These are phyloP conservation scores for Thrips palmi DNA, from an alignment of 1,140 invertebrate genomes.

Conservation along the genomic window DNA sequence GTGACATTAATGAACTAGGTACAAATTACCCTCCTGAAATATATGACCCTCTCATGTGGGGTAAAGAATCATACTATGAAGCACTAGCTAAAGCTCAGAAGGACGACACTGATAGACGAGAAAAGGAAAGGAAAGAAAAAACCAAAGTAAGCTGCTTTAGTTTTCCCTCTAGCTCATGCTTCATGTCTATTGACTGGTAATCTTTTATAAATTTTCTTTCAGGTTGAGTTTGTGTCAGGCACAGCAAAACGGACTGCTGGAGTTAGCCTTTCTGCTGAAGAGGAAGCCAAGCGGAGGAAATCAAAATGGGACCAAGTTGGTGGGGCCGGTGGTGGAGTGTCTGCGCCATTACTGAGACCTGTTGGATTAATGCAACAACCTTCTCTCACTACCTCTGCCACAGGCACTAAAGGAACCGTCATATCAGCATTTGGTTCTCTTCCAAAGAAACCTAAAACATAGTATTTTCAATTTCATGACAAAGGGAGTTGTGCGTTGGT, in stretches of 20 bases:
- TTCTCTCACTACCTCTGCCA: constrained; percentile 53
- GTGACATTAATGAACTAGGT: constrained; percentile 85
- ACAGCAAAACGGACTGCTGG: constrained; percentile 46
- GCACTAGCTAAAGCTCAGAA: constrained; percentile 78
- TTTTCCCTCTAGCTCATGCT: too few relatives aligned
- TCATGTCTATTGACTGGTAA: too few relatives aligned
- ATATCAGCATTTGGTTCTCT: constrained; percentile 77
- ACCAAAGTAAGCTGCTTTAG: constrained; percentile 53
- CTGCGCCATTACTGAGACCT: constrained; percentile 30
- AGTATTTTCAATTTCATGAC: constrained; percentile 20
- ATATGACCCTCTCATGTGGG: constrained; percentile 83
- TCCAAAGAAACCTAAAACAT: constrained; percentile 53
- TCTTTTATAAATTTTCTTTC: constrained; percentile 13
- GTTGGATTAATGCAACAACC: constrained; percentile 35
- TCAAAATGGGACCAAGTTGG: constrained; percentile 83
- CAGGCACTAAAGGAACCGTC: constrained; percentile 69
- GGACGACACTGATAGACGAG: constrained; percentile 77
- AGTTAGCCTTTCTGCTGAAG: constrained; percentile 29
- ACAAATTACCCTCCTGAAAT: constrained; percentile 86
- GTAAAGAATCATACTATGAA: constrained; percentile 83
- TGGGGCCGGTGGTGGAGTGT: constrained; percentile 28
- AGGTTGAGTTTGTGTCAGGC: constrained; percentile 68
- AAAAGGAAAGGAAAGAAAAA: constrained; percentile 77
- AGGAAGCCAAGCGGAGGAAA: constrained; percentile 53
- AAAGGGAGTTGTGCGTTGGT: too few relatives aligned